Conservation (phyloP, 2,113 vertebrate genomes). For the Myiozetetes cayanensis region DNA sequence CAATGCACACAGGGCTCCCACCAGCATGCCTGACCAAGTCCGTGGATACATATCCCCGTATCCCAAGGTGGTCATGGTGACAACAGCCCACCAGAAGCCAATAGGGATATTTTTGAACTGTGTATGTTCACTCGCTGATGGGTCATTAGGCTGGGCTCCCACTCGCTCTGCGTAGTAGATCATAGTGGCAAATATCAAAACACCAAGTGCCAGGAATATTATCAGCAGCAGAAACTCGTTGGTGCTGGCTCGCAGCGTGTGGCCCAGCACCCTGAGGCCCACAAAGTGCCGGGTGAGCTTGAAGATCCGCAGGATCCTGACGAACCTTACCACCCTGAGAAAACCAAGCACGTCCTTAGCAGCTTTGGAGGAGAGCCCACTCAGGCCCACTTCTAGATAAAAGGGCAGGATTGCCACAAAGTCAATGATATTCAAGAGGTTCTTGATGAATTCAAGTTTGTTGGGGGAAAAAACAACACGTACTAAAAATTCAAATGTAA, state of each 20-base stretch:
- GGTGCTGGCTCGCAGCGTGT: conserved; percentile 93
- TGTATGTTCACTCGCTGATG: conserved; percentile 89
- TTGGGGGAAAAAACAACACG: conserved; percentile 94
- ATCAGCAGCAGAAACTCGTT: conserved; percentile 98
- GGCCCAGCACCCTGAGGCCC: conserved; percentile 92
- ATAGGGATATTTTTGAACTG: conserved; percentile 99
- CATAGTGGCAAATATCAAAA: conserved; percentile 99
- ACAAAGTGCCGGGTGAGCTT: conserved; percentile 98
- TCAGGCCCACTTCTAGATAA: conserved; percentile 94
- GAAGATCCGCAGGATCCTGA: conserved; percentile 96
- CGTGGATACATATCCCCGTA: conserved; percentile 98
- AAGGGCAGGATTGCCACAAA: conserved; percentile 97
- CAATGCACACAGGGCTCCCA: conserved; percentile 92
- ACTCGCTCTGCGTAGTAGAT: conserved; percentile 98
- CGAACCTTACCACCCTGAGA: conserved; percentile 96
- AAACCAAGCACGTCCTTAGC: conserved; percentile 97
- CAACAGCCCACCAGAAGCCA: conserved; percentile 99
- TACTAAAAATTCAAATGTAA: conserved; percentile 97
- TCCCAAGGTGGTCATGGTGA: conserved; percentile 97
- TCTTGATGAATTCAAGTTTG: conserved; percentile 97
- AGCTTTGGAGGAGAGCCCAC: conserved; percentile 95
- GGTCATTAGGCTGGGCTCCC: conserved; percentile 91
- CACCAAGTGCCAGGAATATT: conserved; percentile 94
- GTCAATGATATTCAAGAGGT: conserved; percentile 96
- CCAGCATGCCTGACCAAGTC: conserved; percentile 98